Base-by-base conservation (phyloP, 2,797 vertebrate species). In the Intellagama lesueurii region DNA sequence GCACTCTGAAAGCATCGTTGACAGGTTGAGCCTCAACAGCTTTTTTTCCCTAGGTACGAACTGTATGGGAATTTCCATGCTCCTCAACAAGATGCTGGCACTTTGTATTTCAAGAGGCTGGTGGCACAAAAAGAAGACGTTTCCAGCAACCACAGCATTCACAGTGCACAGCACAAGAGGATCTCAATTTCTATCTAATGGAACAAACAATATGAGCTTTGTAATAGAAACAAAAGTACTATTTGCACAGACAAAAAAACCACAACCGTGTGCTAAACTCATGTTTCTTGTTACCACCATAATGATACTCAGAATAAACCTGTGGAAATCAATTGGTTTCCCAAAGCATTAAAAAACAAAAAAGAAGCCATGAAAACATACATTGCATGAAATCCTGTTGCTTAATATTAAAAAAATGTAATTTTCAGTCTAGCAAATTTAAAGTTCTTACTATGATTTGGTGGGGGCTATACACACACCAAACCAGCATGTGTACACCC, bases 171-270 rank as follows among this genome's bases (percentile, higher is more conserved):
- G 47, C 44, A 68, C 78, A 81, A 35, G 32, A 87, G 86, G 68
- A 40, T 72, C 49, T 81, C 86, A 60, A 56, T 81, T 86, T 72
- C 70, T 66, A 78, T 81, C 68, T 72, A 81, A 78, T 72, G 86
- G 32, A 81, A 81, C 78, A 68, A 81, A 32, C 68, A 40, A 72
- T 49, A 70, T 47, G 19, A 81, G 68, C 78, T 60, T 17, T 28
- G 11, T 81, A 72, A 73, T 60, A 81, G 68, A n/a, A 87, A 87
- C 49, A 81, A 81, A 87, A 73, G 32, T 56, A 87, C 78, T 72
- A 60, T 86, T 77, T 73, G 66, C 56, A 81, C 16, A 64, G 16
- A 64, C 16, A 64, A 64, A 64, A 64, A 5, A 64, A 17, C 3
- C 14, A 81, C 47, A 81, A 73, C 14, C 68, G 68, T 7, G 60